These are phyloP conservation scores for Microtus oregoni DNA, from an alignment of 2,113 vertebrate species.

Conservation along the genomic window DNA sequence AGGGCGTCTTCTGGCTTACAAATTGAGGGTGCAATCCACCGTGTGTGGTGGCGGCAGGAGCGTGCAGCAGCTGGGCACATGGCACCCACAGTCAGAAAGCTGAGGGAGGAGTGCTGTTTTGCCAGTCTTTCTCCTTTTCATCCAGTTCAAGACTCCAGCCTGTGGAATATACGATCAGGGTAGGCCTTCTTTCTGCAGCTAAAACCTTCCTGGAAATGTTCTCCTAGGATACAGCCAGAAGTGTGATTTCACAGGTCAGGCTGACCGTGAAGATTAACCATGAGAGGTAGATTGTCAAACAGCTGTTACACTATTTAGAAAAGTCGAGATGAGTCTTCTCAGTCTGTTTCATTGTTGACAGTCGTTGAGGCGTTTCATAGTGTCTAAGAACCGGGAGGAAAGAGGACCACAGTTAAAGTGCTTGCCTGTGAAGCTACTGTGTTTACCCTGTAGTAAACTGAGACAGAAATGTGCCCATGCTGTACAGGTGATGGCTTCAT, in stretches of 20 bases:
- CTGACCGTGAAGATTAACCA: neutral
- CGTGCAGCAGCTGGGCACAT: too few species aligned
- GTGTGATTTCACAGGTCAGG: neutral
- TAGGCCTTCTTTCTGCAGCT: neutral
- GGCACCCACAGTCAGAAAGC: too few species aligned
- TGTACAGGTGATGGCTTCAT: neutral
- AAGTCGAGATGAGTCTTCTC: neutral
- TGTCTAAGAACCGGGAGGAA: constrained; percentile 18
- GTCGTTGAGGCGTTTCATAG: neutral
- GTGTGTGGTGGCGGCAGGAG: fast-evolving
- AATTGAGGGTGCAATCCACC: too few species aligned
- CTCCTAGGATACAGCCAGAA: neutral
- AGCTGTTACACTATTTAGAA: neutral
- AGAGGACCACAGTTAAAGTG: neutral
- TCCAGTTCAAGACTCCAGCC: neutral
- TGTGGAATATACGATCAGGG: neutral
- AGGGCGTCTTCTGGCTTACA: too few species aligned
- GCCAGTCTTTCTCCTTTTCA: neutral
- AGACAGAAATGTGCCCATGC: constrained; percentile 1
- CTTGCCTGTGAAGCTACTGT: neutral
- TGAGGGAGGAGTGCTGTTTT: neutral
- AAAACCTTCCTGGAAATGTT: neutral
- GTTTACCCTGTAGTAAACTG: constrained; percentile 27
- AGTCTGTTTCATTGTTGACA: neutral
- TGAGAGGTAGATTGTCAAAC: neutral